Conservation (phyloP, 2,888 invertebrate species). For the Cerastoderma edule region DNA sequence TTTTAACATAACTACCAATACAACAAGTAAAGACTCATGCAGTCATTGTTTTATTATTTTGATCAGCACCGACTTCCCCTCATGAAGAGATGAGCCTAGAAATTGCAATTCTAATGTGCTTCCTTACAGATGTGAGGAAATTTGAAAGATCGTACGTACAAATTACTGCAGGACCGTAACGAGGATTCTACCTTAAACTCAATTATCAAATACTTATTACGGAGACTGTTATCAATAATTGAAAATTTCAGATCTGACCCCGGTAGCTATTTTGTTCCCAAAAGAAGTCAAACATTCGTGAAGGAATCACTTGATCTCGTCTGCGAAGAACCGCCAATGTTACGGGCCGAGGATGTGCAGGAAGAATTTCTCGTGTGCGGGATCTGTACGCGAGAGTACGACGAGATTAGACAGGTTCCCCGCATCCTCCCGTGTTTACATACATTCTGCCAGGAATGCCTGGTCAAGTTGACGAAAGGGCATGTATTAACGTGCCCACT, state of each 20-base stretch:
- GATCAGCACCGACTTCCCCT: too few species aligned
- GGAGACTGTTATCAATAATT: too few species aligned
- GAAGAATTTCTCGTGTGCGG: slow-evolving; percentile 67
- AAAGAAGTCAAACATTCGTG: slow-evolving; percentile 39
- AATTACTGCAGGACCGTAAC: too few species aligned
- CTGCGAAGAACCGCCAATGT: slow-evolving; percentile 35
- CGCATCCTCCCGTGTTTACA: slow-evolving; percentile 65
- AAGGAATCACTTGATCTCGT: background rate
- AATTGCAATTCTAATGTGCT: too few species aligned
- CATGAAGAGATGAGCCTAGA: too few species aligned
- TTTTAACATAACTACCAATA: too few species aligned
- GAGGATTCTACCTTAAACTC: too few species aligned
- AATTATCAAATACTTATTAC: too few species aligned
- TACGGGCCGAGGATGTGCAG: slow-evolving; percentile 63
- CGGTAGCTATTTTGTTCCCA: background rate
- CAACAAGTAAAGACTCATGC: too few species aligned
- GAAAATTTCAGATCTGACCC: slow-evolving; percentile 4
- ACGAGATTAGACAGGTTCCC: slow-evolving; percentile 60
- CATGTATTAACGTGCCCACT: slow-evolving; percentile 54
- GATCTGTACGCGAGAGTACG: slow-evolving; percentile 64
- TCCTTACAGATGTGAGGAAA: too few species aligned
- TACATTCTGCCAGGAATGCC: slow-evolving; percentile 64
- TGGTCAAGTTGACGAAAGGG: slow-evolving; percentile 52
- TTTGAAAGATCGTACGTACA: too few species aligned
- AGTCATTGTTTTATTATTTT: too few species aligned